Evolutionary conservation across 2,888 invertebrate species (phyloP), one percentile per base, ranked within the genome.

Genomic region (Invenusta paracnida): DNA sequence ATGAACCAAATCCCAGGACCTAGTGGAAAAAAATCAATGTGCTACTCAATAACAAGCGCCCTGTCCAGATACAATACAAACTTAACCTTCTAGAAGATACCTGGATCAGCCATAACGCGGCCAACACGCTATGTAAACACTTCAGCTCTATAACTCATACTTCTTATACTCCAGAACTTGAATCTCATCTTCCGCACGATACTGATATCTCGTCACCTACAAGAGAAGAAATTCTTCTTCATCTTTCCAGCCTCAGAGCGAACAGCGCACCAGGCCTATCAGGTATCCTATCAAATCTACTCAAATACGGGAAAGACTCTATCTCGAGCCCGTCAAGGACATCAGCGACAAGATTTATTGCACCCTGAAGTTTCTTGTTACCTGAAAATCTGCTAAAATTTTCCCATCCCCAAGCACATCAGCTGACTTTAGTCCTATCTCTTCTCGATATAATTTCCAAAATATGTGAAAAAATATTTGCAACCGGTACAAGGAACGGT

Each of bases 391-490:
- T 48, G 48, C 48, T 17, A 48, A 48, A 48, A 48, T 48, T 48
- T 17, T 48, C 17, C 73, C 73, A 73, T 73, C 27, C 5, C 23
- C 73, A 23, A 73, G 73, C 11, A 73, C 73, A 23, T 23, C 17
- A 25, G 27, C 73, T 23, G 73, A 73, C 23, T 73, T 73, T 73
- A 5, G 73, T 73, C 2, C 73, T 73, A 73, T 73, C 73, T 73
- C 73, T 73, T 23, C 73, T 73, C 25, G 25, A 73, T 23, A 73
- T 73, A 2, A 73, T 73, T 23, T 73, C 73, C 27, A 73, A 73
- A 73, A 73, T 73, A 73, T 73, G 73, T 23, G 73, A 73, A 73
- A 73, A 73, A 73, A 73, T 13, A 73, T 73, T 23, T 73, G 73
- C 73, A 73, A 73, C 73, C 73, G 73, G 73, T 73, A 13, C 73